Base-by-base conservation (phyloP, 2,797 vertebrate species). In the Periparus ater region DNA sequence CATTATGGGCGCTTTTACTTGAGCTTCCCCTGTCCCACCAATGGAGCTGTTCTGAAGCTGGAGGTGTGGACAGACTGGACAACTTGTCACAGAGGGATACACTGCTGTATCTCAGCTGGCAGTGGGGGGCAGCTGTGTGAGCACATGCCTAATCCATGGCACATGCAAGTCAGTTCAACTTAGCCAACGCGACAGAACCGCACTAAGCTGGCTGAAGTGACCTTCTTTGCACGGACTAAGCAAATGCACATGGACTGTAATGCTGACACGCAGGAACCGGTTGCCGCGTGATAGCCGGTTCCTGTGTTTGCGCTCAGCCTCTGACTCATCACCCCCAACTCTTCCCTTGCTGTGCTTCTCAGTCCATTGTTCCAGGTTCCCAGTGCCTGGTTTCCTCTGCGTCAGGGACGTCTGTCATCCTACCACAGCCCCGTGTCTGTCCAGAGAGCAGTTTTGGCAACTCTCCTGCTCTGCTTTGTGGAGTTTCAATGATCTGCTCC, bases 171-270 rank as follows among this genome's bases (percentile, higher is more conserved):
- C 90, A 73, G 23, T 44, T 77, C 0, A 3, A 86, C 80, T 72
- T 85, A 62, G 80, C 90, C 94, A 93, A 79, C 0, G 2, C 5
- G 80, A 47, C 85, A 75, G 90, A 95, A 93, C 95, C 0, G 71
- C 94, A 75, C 77, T 78, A 5, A 92, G 67, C 94, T 90, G 83
- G 93, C 88, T 95, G 93, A 40, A 76, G 7, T 94, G 93, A 79
- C 95, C 92, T 91, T 84, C 85, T 93, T 93, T 95, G 93, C 85
- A 93, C 0, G 58, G 83, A 54, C 91, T 96, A 91, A 96, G 94
- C 90, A 34, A 88, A 95, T 89, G 83, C 96, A 96, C 86, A 90
- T 96, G 95, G 95, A 32, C 67, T 57, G 79, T 8, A 23, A 10
- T 1, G 23, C 91, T 94, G 91, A 67, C 90, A 34, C 2, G 29